A percentile compares a stretch with the other conserved stretches of the same genome.
These are phyloP conservation scores for Mormyrops boulengeri DNA, from an alignment of 2,797 vertebrate species.

Conservation along the genomic window DNA sequence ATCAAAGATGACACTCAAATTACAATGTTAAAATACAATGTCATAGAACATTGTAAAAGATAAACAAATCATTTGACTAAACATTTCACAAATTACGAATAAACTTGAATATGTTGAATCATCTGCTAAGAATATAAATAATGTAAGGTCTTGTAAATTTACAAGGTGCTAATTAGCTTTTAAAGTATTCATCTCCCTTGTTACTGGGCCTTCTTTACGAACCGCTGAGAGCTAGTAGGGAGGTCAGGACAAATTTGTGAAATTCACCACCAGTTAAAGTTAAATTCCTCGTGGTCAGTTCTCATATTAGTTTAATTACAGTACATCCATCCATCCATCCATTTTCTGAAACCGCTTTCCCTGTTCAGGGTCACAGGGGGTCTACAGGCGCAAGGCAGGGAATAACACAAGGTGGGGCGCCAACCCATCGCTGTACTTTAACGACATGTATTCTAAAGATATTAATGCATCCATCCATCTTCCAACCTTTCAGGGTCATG, in stretches of 20 bases:
- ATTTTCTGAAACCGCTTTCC: neutral
- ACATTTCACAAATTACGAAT: neutral
- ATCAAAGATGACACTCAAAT: neutral
- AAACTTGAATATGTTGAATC: neutral
- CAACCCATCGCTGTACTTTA: neutral
- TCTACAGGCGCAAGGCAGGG: neutral
- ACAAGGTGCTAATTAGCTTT: neutral
- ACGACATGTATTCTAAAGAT: neutral
- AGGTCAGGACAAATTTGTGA: neutral
- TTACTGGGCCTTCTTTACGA: neutral
- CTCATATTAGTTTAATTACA: neutral
- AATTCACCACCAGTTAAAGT: neutral
- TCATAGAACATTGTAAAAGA: neutral
- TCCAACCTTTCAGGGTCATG: neutral
- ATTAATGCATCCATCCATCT: neutral
- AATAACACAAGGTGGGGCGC: neutral
- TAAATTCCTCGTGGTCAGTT: neutral
- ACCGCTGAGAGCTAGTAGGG: neutral
- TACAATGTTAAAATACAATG: neutral
- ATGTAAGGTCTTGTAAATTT: neutral
- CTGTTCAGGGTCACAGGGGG: neutral
- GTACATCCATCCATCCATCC: neutral
- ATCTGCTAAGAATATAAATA: neutral
- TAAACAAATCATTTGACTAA: neutral
- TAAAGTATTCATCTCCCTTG: neutral